Evolutionary conservation across 2,888 invertebrate species (phyloP).

Genomic region (Drosophila conformis): DNA sequence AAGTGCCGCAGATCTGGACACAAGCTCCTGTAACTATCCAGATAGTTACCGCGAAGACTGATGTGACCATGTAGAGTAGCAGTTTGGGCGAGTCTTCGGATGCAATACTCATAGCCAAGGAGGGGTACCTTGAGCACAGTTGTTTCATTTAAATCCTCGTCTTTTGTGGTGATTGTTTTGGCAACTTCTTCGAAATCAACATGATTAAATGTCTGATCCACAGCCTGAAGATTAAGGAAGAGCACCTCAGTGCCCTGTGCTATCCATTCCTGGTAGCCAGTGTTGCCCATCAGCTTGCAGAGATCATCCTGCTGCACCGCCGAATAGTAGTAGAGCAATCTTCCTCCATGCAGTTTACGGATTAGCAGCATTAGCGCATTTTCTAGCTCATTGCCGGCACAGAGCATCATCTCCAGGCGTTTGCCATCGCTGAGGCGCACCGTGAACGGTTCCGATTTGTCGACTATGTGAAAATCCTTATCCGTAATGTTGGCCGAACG

Average conservation of each 20-base stretch:
- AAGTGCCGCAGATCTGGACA: slow-evolving; percentile 24
- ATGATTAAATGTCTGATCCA: slow-evolving; percentile 24
- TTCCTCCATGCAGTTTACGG: slow-evolving; percentile 34
- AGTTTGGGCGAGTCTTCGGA: slow-evolving; percentile 43
- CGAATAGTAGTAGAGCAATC: slow-evolving; percentile 62
- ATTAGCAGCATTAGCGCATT: slow-evolving; percentile 57
- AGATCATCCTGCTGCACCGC: slow-evolving; percentile 61
- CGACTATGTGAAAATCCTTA: slow-evolving; percentile 50
- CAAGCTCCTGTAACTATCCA: slow-evolving; percentile 31
- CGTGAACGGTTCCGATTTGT: slow-evolving; percentile 38
- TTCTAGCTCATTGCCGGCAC: slow-evolving; percentile 52
- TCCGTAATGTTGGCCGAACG: slow-evolving; percentile 38
- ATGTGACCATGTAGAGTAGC: slow-evolving; percentile 46
- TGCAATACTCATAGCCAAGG: slow-evolving; percentile 57
- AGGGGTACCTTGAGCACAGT: slow-evolving; percentile 43
- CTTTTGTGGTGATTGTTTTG: slow-evolving; percentile 3
- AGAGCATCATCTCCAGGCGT: slow-evolving; percentile 61
- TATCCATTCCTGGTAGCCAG: slow-evolving; percentile 53
- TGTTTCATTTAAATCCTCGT: accelerated
- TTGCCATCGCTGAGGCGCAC: slow-evolving; percentile 54
- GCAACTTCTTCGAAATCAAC: slow-evolving; percentile 49
- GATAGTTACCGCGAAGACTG: slow-evolving; percentile 19
- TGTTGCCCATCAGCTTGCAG: slow-evolving; percentile 43
- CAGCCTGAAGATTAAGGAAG: slow-evolving; percentile 51
- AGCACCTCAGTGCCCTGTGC: slow-evolving; percentile 53